A percentile compares a stretch with the other conserved stretches of the same genome.
These are phyloP conservation scores for Cyprinodon diabolis DNA, from an alignment of 2,797 vertebrate genomes.

Conservation along the genomic window DNA sequence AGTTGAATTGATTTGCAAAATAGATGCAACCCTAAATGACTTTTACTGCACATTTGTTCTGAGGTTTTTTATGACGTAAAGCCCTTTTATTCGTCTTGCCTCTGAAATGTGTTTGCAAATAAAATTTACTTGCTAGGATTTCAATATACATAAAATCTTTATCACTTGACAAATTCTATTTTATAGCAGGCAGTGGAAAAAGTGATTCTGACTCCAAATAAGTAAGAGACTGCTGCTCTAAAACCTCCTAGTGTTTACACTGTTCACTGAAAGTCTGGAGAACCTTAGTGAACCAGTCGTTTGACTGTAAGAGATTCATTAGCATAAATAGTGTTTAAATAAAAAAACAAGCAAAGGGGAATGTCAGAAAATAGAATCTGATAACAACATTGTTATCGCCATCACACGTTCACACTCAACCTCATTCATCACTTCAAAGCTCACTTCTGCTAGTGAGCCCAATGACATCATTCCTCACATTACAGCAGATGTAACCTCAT, in stretches of 20 bases:
- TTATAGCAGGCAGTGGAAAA: too few species aligned
- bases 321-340: constrained; percentile 42
- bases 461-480: constrained; percentile 21
- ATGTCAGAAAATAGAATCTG: constrained; percentile 64
- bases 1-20: too few species aligned
- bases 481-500: constrained; percentile 12
- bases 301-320: constrained; percentile 42
- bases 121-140: too few species aligned
- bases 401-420: constrained; percentile 48
- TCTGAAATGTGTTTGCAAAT: too few species aligned
- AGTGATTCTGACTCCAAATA: too few species aligned
- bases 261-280: constrained; percentile 23
- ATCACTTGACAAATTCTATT: too few species aligned
- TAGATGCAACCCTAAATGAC: too few species aligned
- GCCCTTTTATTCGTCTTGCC: too few species aligned
- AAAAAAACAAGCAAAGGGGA: constrained; percentile 29
- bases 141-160: too few species aligned
- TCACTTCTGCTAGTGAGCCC: constrained; percentile 41
- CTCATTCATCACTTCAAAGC: constrained; percentile 37
- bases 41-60: too few species aligned
- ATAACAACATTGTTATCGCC: constrained; percentile 73
- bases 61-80: too few species aligned
- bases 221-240: background rate
- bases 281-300: constrained; percentile 11
- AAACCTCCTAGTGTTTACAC: background rate